Base-by-base conservation (phyloP, 2,888 invertebrate genomes). In the Eupithecia subumbrata region DNA sequence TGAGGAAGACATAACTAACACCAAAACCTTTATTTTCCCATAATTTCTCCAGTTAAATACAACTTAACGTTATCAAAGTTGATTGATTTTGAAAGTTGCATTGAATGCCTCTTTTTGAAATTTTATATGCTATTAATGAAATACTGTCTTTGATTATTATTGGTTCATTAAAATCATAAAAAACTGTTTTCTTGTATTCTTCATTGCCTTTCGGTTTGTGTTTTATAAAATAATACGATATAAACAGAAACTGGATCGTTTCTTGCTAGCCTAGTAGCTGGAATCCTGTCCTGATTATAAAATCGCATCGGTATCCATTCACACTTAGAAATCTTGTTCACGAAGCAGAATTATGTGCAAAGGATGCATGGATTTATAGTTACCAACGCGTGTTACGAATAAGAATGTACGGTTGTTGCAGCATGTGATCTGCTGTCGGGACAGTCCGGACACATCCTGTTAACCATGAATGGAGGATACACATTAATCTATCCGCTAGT, bases 331-430 rank as follows among this genome's bases (percentile, higher is more conserved):
- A 74, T 74, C 66, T 71, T 77, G 52, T 56, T 75, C 73, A 75
- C 73, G 75, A 68, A 74, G 72, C 56, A 77, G 66, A 80, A 76
- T 76, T 78, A 79, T 78, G 77, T 79, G 77, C 74, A 75, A 72
- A 79, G 76, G 79, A 80, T 81, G 80, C 78, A 76, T 76, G 79
- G 79, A 80, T 79, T 78, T 79, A 79, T 81, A 71, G 73, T 70
- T 74, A 77, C 78, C 72, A 76, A 73, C 60, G 71, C 75, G 75
- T 73, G 79, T 43, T 30, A 73, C 64, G 82, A 81, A 82, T 82
- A 77, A 74, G 76, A 81, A 81, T 81, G 78, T 73, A 74, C 52
- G 76, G 78, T 78, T 72, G 76, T 73, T 74, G 73, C 75, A 78
- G 69, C 74, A 76, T 78, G 74, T 73, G 77, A 76, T 80, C 76